Base-by-base conservation (phyloP, 2,888 invertebrate genomes). In the Drosophila incognita region DNA sequence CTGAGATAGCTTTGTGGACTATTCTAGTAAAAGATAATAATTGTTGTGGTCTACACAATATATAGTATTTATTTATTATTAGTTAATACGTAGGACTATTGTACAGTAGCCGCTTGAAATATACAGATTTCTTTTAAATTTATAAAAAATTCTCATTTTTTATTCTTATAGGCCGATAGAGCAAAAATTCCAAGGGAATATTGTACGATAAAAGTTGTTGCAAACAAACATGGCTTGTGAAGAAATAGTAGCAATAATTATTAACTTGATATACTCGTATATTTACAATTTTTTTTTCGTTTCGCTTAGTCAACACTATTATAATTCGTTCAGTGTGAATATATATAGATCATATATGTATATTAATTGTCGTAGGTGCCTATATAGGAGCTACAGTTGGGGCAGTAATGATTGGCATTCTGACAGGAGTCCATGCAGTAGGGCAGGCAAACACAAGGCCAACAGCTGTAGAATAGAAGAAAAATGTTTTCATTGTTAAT, bases 361-460 rank as follows among this genome's bases (percentile, higher is more conserved):
- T 54, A 7, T 38, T 73, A 82, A 31, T 89, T 87, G 67, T 92
- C 82, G 79, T 93, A 94, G 54, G 94, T 93, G 69, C 95, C 95
- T 56, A 95, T 91, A 76, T 93, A 95, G 0, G 94, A 90, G 63
- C 93, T 93, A 81, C 95, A 95, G 80, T 94, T 94, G 0, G 95
- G 94, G 71, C 95, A 95, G 74, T 94, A 94, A 84, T 95, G 95
- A 62, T 94, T 94, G 29, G 93, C 93, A 76, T 94, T 94, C 81
- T 93, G 94, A 81, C 94, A 95, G 18, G 94, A 94, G 69, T 94
- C 93, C 91, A 94, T 93, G 83, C 94, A 95, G 83, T 95, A 95
- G 0, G 95, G 95, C 21, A 95, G 70, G 53, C 94, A 94, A n/a
- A 94, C 93, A 70, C 94, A 95, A 0, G 94, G 94, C 94, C 95